A percentile compares a stretch with the other conserved stretches of the same genome.
phyloP scores from a whole-genome alignment of 1,140 invertebrate genomes.

The Venturia canescens region DNA sequence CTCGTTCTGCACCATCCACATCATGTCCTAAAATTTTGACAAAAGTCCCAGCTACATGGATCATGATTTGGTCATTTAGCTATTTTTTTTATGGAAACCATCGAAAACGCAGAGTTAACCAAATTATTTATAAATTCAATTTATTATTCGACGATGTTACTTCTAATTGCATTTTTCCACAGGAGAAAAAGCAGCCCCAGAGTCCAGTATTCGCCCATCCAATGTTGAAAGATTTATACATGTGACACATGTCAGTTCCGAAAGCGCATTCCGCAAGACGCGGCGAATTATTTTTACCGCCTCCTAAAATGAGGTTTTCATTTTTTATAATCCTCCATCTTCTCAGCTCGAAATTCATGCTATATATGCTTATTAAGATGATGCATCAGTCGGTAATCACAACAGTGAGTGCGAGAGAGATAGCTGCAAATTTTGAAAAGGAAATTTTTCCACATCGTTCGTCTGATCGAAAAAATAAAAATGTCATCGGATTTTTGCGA shows the following conservation, averaged over 20 bases:
- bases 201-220: constrained; percentile 72
- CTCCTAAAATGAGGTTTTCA: constrained; percentile 51
- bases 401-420: no score
- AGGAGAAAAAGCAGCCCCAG: constrained; percentile 73
- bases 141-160: constrained; percentile 44
- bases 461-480: no score
- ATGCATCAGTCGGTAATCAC: no score
- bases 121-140: no score
- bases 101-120: no score
- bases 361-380: no score
- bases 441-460: no score
- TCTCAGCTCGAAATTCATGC: neutral
- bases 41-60: neutral
- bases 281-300: constrained; percentile 62
- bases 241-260: constrained; percentile 64
- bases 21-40: constrained; percentile 64
- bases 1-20: constrained; percentile 64
- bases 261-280: constrained; percentile 64
- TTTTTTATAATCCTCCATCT: neutral
- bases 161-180: constrained; percentile 60
- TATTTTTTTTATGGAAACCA: no score
- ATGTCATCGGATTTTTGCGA: no score
- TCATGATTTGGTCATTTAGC: no score
- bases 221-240: constrained; percentile 72
- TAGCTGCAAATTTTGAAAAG: no score